Conservation (phyloP, 2,888 invertebrate species). For the Yponomeuta malinellus region DNA sequence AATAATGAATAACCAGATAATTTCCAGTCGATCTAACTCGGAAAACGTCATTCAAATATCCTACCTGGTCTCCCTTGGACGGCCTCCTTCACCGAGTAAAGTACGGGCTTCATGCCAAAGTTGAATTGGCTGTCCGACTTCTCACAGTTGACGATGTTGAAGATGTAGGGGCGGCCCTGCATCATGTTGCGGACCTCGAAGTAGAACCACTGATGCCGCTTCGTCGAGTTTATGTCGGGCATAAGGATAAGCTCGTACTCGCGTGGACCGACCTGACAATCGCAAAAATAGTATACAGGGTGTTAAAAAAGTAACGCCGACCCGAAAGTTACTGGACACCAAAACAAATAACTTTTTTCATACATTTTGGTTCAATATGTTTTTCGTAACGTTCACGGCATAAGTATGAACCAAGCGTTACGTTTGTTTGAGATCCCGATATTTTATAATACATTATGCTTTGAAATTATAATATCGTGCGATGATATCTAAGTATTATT, state of each 20-base stretch:
- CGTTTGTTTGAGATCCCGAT: no score
- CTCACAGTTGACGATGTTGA: constrained; percentile 92
- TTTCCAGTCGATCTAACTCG: no score
- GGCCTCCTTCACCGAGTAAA: constrained; percentile 88
- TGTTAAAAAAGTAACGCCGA: no score
- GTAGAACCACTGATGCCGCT: constrained; percentile 93
- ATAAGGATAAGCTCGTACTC: constrained; percentile 90
- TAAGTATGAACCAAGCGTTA: no score
- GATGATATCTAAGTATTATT: no score
- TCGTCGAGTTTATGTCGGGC: constrained; percentile 87
- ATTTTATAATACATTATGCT: no score
- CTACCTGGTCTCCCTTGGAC: constrained; percentile 69
- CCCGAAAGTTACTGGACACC: no score
- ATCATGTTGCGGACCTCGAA: constrained; percentile 90
- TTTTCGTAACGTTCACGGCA: no score
- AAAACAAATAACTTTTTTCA: no score
- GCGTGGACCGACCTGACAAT: constrained; percentile 78
- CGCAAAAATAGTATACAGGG: no score
- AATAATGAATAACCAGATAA: no score
- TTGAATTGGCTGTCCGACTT: constrained; percentile 92
- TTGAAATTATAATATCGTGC: no score
- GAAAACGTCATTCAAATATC: not conserved
- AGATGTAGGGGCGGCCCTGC: constrained; percentile 80
- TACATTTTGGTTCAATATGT: constrained; percentile 18
- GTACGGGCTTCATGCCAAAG: constrained; percentile 91